These are phyloP conservation scores for Linepithema humile DNA, from an alignment of 1,140 invertebrate genomes.

Conservation along the genomic window DNA sequence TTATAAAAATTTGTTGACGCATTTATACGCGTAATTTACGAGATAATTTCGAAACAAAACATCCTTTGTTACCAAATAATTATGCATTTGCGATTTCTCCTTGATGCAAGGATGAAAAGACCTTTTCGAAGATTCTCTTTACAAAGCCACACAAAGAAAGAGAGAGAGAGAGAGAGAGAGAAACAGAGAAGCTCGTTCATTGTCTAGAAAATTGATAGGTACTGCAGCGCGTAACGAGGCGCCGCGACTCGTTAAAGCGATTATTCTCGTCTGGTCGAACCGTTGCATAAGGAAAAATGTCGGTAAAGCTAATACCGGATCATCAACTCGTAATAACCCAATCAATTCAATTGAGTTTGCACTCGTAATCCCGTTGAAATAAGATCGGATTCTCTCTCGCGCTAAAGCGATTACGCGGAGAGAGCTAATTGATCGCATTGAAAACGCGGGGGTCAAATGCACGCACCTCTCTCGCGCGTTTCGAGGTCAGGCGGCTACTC, in stretches of 20 bases:
- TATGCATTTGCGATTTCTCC: neutral
- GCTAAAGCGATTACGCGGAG: neutral
- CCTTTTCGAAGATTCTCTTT: neutral
- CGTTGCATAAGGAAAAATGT: slow-evolving; percentile 56
- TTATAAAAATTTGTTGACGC: neutral
- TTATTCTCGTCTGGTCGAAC: slow-evolving; percentile 45
- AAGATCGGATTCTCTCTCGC: neutral
- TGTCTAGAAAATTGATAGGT: slow-evolving; percentile 41
- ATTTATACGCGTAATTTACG: neutral
- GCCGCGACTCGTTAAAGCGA: slow-evolving; percentile 57
- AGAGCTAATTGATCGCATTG: neutral
- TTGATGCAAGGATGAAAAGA: neutral
- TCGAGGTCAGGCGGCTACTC: neutral
- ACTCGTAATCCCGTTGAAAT: neutral
- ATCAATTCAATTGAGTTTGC: neutral
- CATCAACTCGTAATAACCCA: neutral
- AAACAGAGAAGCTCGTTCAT: neutral
- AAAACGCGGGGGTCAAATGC: neutral
- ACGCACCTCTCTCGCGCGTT: neutral
- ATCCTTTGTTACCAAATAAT: neutral
- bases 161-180: neutral
- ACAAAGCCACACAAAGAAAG: neutral
- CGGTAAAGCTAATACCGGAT: neutral
- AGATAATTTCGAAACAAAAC: neutral
- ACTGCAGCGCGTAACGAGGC: slow-evolving; percentile 56